Conservation (phyloP, 1,140 invertebrate species). For the Trachelipus rathkii region DNA sequence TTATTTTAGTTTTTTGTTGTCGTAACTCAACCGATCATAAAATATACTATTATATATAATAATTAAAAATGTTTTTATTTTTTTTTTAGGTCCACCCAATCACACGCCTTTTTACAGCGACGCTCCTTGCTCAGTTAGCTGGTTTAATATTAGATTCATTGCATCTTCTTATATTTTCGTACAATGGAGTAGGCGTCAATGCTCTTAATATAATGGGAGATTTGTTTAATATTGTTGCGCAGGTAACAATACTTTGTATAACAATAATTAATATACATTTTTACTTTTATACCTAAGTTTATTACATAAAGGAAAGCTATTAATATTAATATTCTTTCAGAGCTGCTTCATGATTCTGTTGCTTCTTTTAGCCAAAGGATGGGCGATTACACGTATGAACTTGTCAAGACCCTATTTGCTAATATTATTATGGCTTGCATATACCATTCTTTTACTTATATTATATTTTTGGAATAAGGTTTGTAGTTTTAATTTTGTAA, state of each 20-base stretch:
- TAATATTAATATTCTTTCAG: not conserved
- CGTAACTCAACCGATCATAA: no score
- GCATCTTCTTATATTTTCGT: conserved; percentile 83
- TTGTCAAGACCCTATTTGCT: conserved; percentile 78
- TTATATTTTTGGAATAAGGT: conserved; percentile 95
- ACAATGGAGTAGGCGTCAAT: conserved; percentile 79
- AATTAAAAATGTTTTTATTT: not conserved
- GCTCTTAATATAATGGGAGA: conserved; percentile 78
- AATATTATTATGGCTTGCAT: conserved; percentile 85
- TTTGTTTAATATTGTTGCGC: conserved; percentile 82
- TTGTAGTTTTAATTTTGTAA: conserved; percentile 49
- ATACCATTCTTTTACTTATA: conserved; percentile 83
- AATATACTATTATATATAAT: not conserved
- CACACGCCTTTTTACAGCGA: conserved; percentile 83
- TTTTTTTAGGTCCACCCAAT: conserved; percentile 77
- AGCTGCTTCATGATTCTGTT: conserved; percentile 81
- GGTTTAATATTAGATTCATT: conserved; percentile 79
- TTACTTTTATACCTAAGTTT: not conserved
- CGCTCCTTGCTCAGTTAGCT: conserved; percentile 76
- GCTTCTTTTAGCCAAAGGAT: conserved; percentile 89
- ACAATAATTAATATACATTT: not conserved
- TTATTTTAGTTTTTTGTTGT: no score
- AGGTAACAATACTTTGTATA: conserved; percentile 58
- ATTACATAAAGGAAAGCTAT: not conserved
- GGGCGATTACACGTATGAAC: conserved; percentile 87